Base-by-base conservation (phyloP, 2,888 invertebrate genomes). In the Pyrrhia umbra region DNA sequence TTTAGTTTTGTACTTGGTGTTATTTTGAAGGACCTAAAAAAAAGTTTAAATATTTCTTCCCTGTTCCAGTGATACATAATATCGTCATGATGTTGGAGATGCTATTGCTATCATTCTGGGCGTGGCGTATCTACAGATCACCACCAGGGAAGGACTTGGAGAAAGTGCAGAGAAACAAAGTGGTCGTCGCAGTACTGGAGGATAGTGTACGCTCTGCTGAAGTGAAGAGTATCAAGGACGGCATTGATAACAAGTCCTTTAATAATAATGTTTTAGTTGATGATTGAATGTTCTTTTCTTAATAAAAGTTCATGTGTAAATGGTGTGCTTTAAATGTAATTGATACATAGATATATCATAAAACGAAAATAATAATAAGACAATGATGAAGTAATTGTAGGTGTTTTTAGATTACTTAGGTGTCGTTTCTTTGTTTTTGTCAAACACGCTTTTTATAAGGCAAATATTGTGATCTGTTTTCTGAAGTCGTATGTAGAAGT, bases 11-110 rank as follows among this genome's bases (percentile, higher is more conserved):
- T n/a, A n/a, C n/a, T n/a, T n/a, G n/a, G n/a, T n/a, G n/a, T n/a
- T n/a, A n/a, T n/a, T n/a, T n/a, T n/a, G n/a, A n/a, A n/a, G n/a
- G n/a, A n/a, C n/a, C n/a, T n/a, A n/a, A n/a, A n/a, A 39, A 9
- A 8, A 46, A 4, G 16, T 13, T 23, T 2, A 1, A 10, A 16
- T 51, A 45, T 9, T 8, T 92, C 34, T 25, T 50, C n/a, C 65
- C 34, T 43, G 54, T 85, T 85, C 9, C 95, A 97, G 97, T 97
- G 87, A 95, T 97, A 71, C 96, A 96, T 90, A 96, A 96, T 88
- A 92, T 95, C 39, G 83, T 96, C 75, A 96, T 96, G 95, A 90
- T 97, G 80, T 84, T 96, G 77, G 97, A 97, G 90, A 97, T 97
- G 97, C 91, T 97, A 57, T 81, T 96, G 52, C 92, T 97, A 42